Percentiles rank a stretch among this genome's conserved stretches.
Conservation (phyloP, 1,140 invertebrate species). For the Panagrolaimus sp. region DNA sequence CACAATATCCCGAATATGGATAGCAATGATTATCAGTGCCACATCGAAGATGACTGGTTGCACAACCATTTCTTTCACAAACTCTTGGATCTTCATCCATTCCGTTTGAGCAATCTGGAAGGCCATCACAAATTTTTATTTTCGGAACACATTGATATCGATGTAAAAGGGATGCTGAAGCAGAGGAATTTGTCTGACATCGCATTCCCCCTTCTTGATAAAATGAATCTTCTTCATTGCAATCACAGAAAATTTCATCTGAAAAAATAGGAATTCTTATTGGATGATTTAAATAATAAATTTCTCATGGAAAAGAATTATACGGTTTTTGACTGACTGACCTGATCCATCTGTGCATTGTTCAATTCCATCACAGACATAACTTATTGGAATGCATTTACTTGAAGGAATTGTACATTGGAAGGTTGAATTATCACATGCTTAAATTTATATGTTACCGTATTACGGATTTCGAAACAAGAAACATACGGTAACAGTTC, state of each 20-base stretch:
- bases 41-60: constrained; percentile 59
- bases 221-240: not conserved
- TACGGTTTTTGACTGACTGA: too few relatives aligned
- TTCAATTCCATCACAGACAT: constrained; percentile 16
- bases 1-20: constrained; percentile 64
- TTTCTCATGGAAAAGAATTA: too few relatives aligned
- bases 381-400: constrained; percentile 13
- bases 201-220: constrained; percentile 4
- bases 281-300: too few relatives aligned
- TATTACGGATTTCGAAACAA: too few relatives aligned
- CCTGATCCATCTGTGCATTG: constrained; percentile 60
- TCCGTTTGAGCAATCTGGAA: not conserved
- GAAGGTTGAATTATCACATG: constrained; percentile 12
- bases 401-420: constrained; percentile 7
- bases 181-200: not conserved
- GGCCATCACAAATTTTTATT: constrained; percentile 5
- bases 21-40: constrained; percentile 63
- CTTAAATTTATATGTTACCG: too few relatives aligned
- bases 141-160: not conserved
- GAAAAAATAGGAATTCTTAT: too few relatives aligned
- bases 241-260: constrained; percentile 57
- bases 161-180: not conserved
- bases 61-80: not conserved
- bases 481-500: not conserved
- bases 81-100: constrained; percentile 5